Conservation (phyloP, 2,113 vertebrate species). For the Nymphicus hollandicus region DNA sequence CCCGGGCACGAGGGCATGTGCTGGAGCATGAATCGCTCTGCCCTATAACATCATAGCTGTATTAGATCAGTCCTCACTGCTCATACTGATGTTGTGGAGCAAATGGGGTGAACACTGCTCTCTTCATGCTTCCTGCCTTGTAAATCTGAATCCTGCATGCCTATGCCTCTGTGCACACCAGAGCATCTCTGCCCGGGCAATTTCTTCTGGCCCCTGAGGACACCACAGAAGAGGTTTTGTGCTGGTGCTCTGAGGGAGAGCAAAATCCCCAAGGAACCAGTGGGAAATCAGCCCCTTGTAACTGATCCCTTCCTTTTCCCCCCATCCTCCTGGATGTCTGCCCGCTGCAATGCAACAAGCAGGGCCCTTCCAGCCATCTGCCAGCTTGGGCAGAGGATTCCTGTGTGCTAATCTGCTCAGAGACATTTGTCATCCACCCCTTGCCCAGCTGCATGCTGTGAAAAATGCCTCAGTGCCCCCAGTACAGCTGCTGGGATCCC, state of each 20-base stretch:
- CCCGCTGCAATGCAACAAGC: not conserved
- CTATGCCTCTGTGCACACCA: not conserved
- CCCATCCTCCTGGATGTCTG: not conserved
- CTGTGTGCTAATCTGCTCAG: not conserved
- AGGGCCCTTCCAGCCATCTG: slow-evolving; percentile 30
- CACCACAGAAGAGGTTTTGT: not conserved
- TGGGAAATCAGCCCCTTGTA: not conserved
- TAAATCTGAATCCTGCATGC: not conserved
- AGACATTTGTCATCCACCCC: not conserved
- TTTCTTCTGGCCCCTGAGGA: not conserved
- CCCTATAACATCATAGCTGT: not conserved
- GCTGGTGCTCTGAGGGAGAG: not conserved
- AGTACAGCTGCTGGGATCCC: slow-evolving; percentile 1
- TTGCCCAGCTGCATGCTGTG: not conserved
- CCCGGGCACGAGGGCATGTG: not conserved
- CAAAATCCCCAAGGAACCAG: not conserved
- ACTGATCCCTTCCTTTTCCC: not conserved
- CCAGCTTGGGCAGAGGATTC: slow-evolving; percentile 10
- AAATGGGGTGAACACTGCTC: rapidly evolving
- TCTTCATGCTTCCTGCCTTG: not conserved
- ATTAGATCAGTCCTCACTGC: not conserved
- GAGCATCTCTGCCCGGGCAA: not conserved
- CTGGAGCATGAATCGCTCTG: not conserved
- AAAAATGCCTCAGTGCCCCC: not conserved
- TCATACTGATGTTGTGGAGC: not conserved